Conservation (phyloP, 2,888 invertebrate genomes). For the Aphidoletes aphidimyza region DNA sequence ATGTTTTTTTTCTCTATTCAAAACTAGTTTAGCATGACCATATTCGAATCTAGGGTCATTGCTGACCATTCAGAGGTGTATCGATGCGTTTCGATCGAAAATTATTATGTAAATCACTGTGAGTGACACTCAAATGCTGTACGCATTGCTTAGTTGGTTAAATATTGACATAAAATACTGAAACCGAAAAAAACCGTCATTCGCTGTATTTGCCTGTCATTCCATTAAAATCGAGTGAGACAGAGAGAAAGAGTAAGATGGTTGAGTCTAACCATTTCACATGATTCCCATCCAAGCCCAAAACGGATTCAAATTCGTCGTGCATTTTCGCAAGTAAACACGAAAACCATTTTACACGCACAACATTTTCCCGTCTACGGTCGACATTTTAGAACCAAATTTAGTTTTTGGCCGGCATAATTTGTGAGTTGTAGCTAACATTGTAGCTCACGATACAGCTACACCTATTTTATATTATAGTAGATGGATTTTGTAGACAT, state of each 20-base stretch:
- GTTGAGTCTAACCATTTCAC: too few relatives aligned
- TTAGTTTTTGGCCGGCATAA: slow-evolving; percentile 21
- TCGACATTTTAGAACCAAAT: slow-evolving; percentile 6
- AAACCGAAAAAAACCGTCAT: background rate
- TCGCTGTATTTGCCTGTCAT: background rate
- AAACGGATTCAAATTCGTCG: background rate
- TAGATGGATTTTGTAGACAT: too few relatives aligned
- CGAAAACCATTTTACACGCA: background rate
- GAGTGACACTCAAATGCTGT: background rate
- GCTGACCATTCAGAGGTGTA: background rate
- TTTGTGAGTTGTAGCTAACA: background rate
- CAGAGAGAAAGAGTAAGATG: too few relatives aligned
- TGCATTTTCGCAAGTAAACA: background rate
- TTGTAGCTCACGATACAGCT: background rate
- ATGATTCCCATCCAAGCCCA: background rate
- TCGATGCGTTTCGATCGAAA: background rate
- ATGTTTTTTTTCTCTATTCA: background rate
- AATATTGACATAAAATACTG: background rate
- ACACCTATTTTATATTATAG: too few relatives aligned
- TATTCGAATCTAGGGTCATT: background rate
- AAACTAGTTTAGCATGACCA: background rate
- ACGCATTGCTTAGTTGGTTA: background rate
- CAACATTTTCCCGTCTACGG: background rate
- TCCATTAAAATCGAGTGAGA: background rate
- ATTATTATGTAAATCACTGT: background rate